Evolutionary conservation across 2,888 invertebrate genomes (phyloP).

Genomic region (Torymus aiolomorphi): DNA sequence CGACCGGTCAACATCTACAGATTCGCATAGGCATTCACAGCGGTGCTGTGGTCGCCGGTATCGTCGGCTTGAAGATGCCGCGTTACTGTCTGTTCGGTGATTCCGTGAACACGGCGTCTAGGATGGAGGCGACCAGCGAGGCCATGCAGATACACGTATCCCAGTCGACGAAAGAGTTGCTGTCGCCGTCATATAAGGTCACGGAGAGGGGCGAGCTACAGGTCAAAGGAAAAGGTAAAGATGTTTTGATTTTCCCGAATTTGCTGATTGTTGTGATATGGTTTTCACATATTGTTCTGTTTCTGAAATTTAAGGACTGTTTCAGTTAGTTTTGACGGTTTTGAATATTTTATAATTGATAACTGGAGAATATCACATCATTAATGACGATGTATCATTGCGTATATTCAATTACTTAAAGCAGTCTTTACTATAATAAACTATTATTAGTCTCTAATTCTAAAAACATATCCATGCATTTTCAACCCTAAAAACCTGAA

Average conservation of each 20-base stretch:
- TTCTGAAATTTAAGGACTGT: too few species aligned
- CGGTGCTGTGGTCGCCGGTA: slow-evolving; percentile 94
- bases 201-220: slow-evolving; percentile 89
- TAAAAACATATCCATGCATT: too few species aligned
- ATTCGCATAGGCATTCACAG: slow-evolving; percentile 93
- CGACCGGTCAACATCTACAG: slow-evolving; percentile 89
- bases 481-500: background rate
- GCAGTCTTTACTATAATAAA: too few species aligned
- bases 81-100: slow-evolving; percentile 90
- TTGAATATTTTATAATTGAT: too few species aligned
- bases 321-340: too few species aligned
- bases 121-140: slow-evolving; percentile 94
- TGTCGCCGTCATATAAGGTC: slow-evolving; percentile 86
- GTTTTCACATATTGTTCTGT: too few species aligned
- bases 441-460: too few species aligned
- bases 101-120: slow-evolving; percentile 92
- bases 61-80: slow-evolving; percentile 96
- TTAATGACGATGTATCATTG: too few species aligned
- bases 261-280: background rate
- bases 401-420: too few species aligned
- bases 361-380: too few species aligned
- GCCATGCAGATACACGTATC: slow-evolving; percentile 97
- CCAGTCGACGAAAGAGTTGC: slow-evolving; percentile 87
- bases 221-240: slow-evolving; percentile 91
- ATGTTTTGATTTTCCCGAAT: background rate